phyloP scores from a whole-genome alignment of 2,888 invertebrate genomes.

The Caenorhabditis uteleia region DNA sequence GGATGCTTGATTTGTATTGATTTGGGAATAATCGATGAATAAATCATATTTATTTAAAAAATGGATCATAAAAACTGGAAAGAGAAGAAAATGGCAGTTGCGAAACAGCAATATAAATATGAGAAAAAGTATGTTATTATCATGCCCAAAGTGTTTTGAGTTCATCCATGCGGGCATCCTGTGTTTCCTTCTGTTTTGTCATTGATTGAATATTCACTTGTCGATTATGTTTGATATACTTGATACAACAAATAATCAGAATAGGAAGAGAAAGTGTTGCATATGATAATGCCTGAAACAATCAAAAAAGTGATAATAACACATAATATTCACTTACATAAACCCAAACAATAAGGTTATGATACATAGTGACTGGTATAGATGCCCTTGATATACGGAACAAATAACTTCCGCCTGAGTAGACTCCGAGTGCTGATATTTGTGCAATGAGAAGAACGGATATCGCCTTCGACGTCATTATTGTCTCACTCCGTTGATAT shows the following conservation, averaged over 20 bases:
- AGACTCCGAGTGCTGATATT: background rate
- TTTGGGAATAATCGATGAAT: no score
- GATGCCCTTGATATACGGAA: background rate
- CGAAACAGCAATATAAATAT: no score
- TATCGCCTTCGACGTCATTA: background rate
- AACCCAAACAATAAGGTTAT: conserved; percentile 8
- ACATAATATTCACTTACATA: conserved; percentile 13
- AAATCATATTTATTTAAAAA: no score
- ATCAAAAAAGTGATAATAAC: background rate
- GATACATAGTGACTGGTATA: background rate
- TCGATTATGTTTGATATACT: background rate
- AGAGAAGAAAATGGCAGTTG: no score
- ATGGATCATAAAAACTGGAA: no score
- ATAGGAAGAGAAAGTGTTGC: conserved; percentile 15
- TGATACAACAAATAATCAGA: conserved; percentile 16
- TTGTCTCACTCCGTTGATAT: background rate
- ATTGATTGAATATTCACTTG: background rate
- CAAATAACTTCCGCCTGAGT: conserved; percentile 1
- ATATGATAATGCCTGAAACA: conserved; percentile 17
- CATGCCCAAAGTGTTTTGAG: no score
- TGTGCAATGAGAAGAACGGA: background rate
- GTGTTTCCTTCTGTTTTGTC: conserved; percentile 5
- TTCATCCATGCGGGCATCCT: no score
- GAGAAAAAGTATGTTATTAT: no score
- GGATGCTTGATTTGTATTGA: no score